Base-by-base conservation (phyloP, 1,140 invertebrate genomes). In the Notospermus geniculatus region DNA sequence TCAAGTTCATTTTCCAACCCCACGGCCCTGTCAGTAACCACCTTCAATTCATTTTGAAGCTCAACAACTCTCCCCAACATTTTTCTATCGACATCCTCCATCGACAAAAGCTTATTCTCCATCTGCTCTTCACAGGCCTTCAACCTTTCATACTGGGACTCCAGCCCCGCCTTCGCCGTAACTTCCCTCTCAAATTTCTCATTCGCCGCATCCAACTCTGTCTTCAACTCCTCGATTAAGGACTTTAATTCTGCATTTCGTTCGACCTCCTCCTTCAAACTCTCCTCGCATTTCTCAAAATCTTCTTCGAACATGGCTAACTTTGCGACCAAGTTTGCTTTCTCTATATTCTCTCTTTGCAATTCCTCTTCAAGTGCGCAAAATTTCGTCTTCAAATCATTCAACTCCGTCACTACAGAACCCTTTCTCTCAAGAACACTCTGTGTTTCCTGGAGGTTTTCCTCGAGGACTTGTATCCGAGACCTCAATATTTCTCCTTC, bases 121-220 rank as follows among this genome's bases (percentile, higher is more conserved):
- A 55, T 27, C 59, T 60, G 46, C 52, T 58, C 56, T 30, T 45
- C 4, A n/a, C 17, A 45, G 7, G 4, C 56, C 22, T 58, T 58
- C 56, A 58, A 19, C 19, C 22, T 28, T 23, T 55, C 28, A n/a
- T 11, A 19, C 54, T 11, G 2, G 7, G 5, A 7, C 28, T 25
- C 54, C 54, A 55, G 4, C 25, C 25, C 4, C 7, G 7, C 22
- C 54, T 55, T 32, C 23, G 25, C 5, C 5, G 7, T 28, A 5
- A 19, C 28, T 11, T 23, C 27, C 54, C 27, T 28, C n/a, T 4
- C 54, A 55, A 28, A n/a, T 19, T 30, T 27, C 28, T 55, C 54
- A n/a, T 28, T 28, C n/a, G 9, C 27, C 17, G n/a, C 29, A 28
- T 55, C 11, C 25, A 19, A 7, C 9, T 27, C n/a, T 28, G n/a